Conservation (phyloP, 2,888 invertebrate genomes). For the Neocrepidodera transversa region DNA sequence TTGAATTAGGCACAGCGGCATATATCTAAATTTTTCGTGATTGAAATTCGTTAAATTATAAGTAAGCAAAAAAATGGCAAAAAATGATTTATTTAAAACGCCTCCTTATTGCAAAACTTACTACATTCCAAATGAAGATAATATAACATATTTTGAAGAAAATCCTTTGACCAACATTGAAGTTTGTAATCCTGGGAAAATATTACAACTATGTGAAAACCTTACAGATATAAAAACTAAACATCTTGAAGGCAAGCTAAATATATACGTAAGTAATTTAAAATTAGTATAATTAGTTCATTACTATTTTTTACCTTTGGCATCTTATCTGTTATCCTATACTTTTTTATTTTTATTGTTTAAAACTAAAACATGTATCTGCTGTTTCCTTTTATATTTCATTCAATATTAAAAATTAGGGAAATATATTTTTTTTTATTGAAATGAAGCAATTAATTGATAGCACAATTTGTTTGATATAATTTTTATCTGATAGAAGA, state of each 20-base stretch:
- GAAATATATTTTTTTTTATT: no score
- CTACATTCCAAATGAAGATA: constrained; percentile 27
- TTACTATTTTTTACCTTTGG: no score
- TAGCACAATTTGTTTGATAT: no score
- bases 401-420: no score
- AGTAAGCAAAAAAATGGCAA: constrained; percentile 20
- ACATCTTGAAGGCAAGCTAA: constrained; percentile 67
- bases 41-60: constrained; percentile 18
- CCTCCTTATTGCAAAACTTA: constrained; percentile 46
- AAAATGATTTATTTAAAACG: constrained; percentile 47
- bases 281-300: no score
- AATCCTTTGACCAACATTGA: constrained; percentile 55
- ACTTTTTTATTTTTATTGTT: no score
- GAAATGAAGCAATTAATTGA: no score
- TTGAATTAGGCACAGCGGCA: constrained; percentile 21
- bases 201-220: constrained; percentile 64
- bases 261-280: constrained; percentile 64
- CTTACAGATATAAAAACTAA: constrained; percentile 62
- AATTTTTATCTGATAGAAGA: no score
- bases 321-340: no score
- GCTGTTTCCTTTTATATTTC: no score
- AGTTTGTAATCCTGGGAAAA: constrained; percentile 66
- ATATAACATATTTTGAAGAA: constrained; percentile 34
- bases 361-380: no score
- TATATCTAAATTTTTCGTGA: constrained; percentile 31